Conservation (phyloP, 92 coral and sea anemone species). For the Pocillopora meandrina region DNA sequence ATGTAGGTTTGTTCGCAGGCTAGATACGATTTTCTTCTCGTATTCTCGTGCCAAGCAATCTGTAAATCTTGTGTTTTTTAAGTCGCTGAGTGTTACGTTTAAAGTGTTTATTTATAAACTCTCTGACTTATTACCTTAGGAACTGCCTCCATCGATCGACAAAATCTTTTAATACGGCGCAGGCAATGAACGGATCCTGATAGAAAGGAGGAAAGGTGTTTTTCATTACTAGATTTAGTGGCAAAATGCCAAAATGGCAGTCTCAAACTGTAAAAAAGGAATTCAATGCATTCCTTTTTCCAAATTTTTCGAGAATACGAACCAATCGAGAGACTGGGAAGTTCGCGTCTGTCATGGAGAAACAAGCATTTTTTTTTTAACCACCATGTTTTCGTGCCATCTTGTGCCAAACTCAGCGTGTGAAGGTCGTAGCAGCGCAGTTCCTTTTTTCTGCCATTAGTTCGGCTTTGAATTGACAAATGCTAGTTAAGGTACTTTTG, state of each 20-base stretch:
- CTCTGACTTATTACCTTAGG: conserved; percentile 62
- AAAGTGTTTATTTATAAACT: neutral
- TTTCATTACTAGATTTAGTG: neutral
- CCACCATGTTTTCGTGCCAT: neutral
- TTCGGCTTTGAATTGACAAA: neutral
- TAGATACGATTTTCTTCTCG: too few relatives aligned
- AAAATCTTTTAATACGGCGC: conserved; percentile 75
- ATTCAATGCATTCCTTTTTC: too few relatives aligned
- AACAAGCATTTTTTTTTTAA: neutral
- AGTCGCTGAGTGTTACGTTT: too few relatives aligned
- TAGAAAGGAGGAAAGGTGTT: neutral
- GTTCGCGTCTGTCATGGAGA: neutral
- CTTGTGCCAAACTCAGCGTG: neutral
- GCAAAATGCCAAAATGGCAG: too few relatives aligned
- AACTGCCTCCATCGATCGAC: conserved; percentile 87
- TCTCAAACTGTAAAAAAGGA: too few relatives aligned
- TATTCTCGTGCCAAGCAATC: too few relatives aligned
- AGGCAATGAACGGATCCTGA: conserved; percentile 62
- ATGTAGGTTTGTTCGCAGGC: too few relatives aligned
- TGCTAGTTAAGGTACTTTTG: neutral
- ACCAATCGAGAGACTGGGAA: neutral
- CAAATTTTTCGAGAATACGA: too few relatives aligned
- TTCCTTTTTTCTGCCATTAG: neutral
- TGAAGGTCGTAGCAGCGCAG: neutral
- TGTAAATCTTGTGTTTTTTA: too few relatives aligned